phyloP scores from a whole-genome alignment of 2,888 invertebrate species.

The Heliconius ismenius region DNA sequence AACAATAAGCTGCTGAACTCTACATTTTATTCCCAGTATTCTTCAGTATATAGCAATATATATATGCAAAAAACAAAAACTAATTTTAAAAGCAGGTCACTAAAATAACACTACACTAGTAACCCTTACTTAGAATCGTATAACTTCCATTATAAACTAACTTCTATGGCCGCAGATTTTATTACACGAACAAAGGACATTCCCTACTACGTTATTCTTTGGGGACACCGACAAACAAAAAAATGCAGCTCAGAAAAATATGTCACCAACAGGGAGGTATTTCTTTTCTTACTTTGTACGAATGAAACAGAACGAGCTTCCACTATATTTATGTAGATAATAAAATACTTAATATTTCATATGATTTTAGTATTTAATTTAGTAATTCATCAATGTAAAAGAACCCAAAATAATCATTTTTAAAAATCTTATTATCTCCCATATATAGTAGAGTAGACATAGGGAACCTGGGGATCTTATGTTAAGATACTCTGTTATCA shows the following conservation, averaged over 20 bases:
- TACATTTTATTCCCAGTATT: too few species aligned
- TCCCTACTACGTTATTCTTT: conserved; percentile 56
- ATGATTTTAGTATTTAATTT: background rate
- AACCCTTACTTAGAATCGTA: background rate
- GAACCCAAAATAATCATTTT: too few species aligned
- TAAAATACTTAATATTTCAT: conserved; percentile 13
- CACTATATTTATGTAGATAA: conserved; percentile 18
- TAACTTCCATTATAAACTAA: conserved; percentile 9
- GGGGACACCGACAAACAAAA: conserved; percentile 49
- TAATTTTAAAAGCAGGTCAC: too few species aligned
- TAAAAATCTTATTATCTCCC: too few species aligned
- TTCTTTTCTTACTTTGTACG: conserved; percentile 38
- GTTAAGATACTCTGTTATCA: too few species aligned
- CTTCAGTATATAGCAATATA: too few species aligned
- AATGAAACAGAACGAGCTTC: conserved; percentile 22
- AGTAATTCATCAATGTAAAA: background rate
- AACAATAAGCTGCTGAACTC: too few species aligned
- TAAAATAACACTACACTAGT: background rate
- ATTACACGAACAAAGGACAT: conserved; percentile 68
- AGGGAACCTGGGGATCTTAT: too few species aligned
- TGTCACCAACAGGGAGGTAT: conserved; percentile 35
- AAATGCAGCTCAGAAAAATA: conserved; percentile 40
- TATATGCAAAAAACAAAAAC: too few species aligned
- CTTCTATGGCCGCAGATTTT: conserved; percentile 58
- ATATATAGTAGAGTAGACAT: too few species aligned